Evolutionary conservation across 2,113 vertebrate genomes (phyloP).

Genomic region (Sphyrna mokarran): DNA sequence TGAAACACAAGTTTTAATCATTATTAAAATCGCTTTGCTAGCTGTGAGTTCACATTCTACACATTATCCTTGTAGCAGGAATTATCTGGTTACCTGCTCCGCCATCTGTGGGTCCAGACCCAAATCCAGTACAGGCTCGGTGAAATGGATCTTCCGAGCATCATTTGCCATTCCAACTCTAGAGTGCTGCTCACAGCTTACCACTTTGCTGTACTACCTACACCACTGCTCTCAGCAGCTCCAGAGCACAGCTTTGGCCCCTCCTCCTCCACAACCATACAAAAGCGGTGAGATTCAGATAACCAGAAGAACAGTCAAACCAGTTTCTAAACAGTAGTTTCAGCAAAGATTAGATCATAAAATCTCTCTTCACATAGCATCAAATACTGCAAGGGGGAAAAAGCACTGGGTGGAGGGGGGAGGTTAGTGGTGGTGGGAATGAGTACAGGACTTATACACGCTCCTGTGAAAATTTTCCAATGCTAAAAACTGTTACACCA

Average conservation of each 20-base stretch:
- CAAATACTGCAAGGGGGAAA: too few species aligned
- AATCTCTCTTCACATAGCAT: too few species aligned
- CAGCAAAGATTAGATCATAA: too few species aligned
- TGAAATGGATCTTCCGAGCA: background rate
- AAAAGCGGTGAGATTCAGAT: background rate
- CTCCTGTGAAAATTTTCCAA: too few species aligned
- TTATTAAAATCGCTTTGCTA: background rate
- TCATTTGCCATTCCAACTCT: background rate
- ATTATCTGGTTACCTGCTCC: background rate
- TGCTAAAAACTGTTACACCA: too few species aligned
- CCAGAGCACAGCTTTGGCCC: background rate
- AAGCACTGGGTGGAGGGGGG: too few species aligned
- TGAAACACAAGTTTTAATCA: background rate
- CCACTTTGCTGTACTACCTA: background rate
- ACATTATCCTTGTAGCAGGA: background rate
- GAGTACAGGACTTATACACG: too few species aligned
- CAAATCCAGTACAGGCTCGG: background rate
- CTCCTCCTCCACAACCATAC: background rate
- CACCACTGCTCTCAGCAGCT: background rate
- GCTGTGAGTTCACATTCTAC: background rate
- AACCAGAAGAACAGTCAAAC: background rate
- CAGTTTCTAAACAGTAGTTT: too few species aligned
- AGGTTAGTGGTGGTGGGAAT: too few species aligned
- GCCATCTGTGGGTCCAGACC: background rate
- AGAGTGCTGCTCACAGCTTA: background rate